These are phyloP conservation scores for Ctenopoma kingsleyae DNA, from an alignment of 2,797 vertebrate species.

Conservation along the genomic window DNA sequence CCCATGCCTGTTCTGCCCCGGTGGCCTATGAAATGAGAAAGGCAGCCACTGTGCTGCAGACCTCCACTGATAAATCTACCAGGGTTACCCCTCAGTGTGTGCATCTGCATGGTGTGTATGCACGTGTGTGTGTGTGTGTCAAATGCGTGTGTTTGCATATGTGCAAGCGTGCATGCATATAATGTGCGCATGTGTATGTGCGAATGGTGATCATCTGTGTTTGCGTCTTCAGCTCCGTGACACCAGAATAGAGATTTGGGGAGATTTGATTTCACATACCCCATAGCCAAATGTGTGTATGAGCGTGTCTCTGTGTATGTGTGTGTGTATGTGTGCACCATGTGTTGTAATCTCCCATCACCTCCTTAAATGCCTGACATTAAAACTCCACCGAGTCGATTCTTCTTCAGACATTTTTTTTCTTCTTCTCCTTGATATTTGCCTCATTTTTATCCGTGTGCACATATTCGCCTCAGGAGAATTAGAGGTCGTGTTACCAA, in stretches of 20 bases:
- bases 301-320: constrained; percentile 18
- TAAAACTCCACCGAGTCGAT: constrained; percentile 86
- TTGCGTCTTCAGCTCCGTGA: constrained; percentile 77
- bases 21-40: constrained; percentile 93
- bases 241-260: constrained; percentile 79
- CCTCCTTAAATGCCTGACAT: constrained; percentile 84
- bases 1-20: constrained; percentile 90
- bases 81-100: constrained; percentile 83
- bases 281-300: constrained; percentile 58
- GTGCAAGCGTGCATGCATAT: constrained; percentile 70
- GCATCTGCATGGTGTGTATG: constrained; percentile 67
- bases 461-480: constrained; percentile 71
- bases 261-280: constrained; percentile 79
- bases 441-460: constrained; percentile 64
- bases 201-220: constrained; percentile 75
- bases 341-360: constrained; percentile 76
- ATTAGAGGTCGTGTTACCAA: constrained; percentile 77
- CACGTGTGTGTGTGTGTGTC: constrained; percentile 52
- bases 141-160: constrained; percentile 66
- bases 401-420: constrained; percentile 69
- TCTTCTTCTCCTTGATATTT: constrained; percentile 33
- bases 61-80: constrained; percentile 89
- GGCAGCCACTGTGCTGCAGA: constrained; percentile 90
- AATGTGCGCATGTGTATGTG: constrained; percentile 59
- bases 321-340: constrained; percentile 38